A percentile compares a stretch with the other conserved stretches of the same genome.
phyloP scores from a whole-genome alignment of 2,797 vertebrate genomes.

The Mastacembelus armatus region DNA sequence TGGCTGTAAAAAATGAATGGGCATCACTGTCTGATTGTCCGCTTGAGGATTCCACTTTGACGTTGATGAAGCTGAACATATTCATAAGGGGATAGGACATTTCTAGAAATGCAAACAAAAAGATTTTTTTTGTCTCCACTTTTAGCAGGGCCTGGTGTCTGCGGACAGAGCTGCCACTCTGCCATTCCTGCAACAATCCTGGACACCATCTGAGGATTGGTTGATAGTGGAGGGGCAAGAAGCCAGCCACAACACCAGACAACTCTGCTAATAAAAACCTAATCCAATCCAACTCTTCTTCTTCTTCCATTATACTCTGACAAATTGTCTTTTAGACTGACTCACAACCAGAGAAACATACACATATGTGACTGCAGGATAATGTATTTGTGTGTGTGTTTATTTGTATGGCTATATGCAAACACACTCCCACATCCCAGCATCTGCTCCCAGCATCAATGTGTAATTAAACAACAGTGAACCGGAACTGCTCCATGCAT shows the following conservation, averaged over 20 bases:
- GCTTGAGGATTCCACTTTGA: slow-evolving; percentile 1
- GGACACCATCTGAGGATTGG: slow-evolving; percentile 25
- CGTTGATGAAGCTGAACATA: background rate
- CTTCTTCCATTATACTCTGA: slow-evolving; percentile 27
- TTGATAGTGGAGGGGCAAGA: slow-evolving; percentile 13
- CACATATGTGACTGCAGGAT: background rate
- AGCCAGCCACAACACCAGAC: slow-evolving; percentile 10
- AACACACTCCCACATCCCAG: slow-evolving; percentile 1
- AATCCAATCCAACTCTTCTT: slow-evolving; percentile 13
- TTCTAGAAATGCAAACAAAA: slow-evolving; percentile 6
- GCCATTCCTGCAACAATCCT: slow-evolving; percentile 10
- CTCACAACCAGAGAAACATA: background rate
- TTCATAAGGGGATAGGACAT: slow-evolving; percentile 8
- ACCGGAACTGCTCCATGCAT: slow-evolving; percentile 35
- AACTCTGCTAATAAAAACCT: slow-evolving; percentile 21
- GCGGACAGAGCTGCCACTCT: background rate
- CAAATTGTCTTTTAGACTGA: slow-evolving; percentile 22
- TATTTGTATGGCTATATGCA: slow-evolving; percentile 1
- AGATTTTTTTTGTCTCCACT: slow-evolving; percentile 1
- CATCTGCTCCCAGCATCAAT: slow-evolving; percentile 44
- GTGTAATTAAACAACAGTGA: slow-evolving; percentile 63
- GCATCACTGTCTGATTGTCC: no score
- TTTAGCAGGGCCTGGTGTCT: slow-evolving; percentile 12
- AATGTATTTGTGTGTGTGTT: background rate
- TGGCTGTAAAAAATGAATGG: background rate